A percentile compares a stretch with the other conserved stretches of the same genome.
phyloP scores from a whole-genome alignment of 1,140 invertebrate genomes.

The Euura saliciscinereae region DNA sequence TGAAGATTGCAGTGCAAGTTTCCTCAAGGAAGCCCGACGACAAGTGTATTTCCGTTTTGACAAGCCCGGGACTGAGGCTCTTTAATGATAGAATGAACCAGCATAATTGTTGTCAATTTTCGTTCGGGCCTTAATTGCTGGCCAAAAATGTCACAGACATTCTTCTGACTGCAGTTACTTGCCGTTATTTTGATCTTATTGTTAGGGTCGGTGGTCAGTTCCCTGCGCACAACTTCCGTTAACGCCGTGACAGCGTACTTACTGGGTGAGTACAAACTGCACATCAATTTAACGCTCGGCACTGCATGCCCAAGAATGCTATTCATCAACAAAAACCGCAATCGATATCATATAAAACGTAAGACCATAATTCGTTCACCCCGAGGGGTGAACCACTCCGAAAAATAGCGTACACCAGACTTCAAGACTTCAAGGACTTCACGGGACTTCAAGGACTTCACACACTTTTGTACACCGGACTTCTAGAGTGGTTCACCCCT shows the following conservation, averaged over 20 bases:
- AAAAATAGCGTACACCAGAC: too few species aligned
- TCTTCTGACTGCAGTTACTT: neutral
- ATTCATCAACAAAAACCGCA: slow-evolving; percentile 15
- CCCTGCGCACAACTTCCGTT: slow-evolving; percentile 53
- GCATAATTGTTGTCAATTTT: neutral
- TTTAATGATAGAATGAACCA: slow-evolving; percentile 35
- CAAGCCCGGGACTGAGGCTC: slow-evolving; percentile 66
- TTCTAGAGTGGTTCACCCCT: too few species aligned
- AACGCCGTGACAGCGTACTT: slow-evolving; percentile 56
- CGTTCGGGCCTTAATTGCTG: too few species aligned
- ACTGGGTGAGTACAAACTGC: slow-evolving; percentile 46
- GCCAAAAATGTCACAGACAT: too few species aligned
- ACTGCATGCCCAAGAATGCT: slow-evolving; percentile 44
- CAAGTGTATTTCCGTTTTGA: slow-evolving; percentile 62
- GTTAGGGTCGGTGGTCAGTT: slow-evolving; percentile 38
- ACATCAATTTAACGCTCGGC: slow-evolving; percentile 30
- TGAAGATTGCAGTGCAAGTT: slow-evolving; percentile 25
- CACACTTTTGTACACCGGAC: too few species aligned
- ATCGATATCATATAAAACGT: neutral
- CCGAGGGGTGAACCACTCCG: too few species aligned
- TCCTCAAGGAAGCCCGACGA: slow-evolving; percentile 35
- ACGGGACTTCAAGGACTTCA: too few species aligned
- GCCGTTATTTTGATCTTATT: slow-evolving; percentile 50
- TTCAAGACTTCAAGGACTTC: too few species aligned
- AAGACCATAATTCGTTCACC: neutral